Conservation (phyloP, 2,888 invertebrate species). For the Cerastis rubricosa region DNA sequence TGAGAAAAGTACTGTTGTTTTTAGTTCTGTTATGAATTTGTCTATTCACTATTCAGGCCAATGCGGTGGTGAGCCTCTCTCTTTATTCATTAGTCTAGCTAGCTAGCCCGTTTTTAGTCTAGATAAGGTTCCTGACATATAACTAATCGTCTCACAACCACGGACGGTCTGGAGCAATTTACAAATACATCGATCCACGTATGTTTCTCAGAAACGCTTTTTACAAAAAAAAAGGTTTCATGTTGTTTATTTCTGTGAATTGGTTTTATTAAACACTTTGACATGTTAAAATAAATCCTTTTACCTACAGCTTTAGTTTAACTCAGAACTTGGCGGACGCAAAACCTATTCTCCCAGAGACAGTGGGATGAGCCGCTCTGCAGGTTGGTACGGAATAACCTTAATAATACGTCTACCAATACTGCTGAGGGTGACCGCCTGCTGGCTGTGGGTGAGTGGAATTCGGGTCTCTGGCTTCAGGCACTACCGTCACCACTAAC, state of each 20-base stretch:
- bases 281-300: background rate
- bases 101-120: background rate
- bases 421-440: too few relatives aligned
- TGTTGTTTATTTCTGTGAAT: background rate
- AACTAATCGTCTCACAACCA: constrained; percentile 6
- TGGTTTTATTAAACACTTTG: background rate
- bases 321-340: too few relatives aligned
- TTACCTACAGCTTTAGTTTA: background rate
- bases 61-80: background rate
- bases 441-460: too few relatives aligned
- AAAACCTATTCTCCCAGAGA: too few relatives aligned
- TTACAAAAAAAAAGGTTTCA: background rate
- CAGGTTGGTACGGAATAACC: too few relatives aligned
- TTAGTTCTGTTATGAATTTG: background rate
- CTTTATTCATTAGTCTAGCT: background rate
- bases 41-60: background rate
- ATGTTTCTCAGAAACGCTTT: background rate
- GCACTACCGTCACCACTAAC: too few relatives aligned
- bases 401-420: too few relatives aligned
- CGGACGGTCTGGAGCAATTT: background rate
- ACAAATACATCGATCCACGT: background rate
- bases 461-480: too few relatives aligned
- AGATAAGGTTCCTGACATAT: background rate
- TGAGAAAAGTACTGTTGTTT: background rate
- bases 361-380: too few relatives aligned